These are phyloP conservation scores for Festucalex cinctus DNA, from an alignment of 2,113 vertebrate genomes.

Conservation along the genomic window DNA sequence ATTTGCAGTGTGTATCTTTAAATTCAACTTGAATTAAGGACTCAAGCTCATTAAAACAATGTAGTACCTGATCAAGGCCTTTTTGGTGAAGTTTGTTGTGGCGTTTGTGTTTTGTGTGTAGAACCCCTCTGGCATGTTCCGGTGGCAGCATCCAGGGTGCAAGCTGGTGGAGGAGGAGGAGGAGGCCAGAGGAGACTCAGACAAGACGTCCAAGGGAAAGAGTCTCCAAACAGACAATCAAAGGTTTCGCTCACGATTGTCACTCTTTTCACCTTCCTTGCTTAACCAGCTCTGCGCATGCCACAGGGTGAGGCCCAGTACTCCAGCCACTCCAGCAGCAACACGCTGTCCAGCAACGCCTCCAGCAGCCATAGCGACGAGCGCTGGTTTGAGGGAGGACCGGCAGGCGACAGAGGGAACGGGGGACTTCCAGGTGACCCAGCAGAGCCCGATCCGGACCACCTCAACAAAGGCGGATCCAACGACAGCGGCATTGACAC, in stretches of 20 bases:
- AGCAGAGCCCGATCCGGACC: constrained; percentile 73
- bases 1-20: no score
- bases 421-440: constrained; percentile 63
- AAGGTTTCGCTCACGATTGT: constrained; percentile 71
- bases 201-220: constrained; percentile 81
- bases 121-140: constrained; percentile 90
- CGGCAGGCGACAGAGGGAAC: constrained; percentile 44
- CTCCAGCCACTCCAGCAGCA: constrained; percentile 93
- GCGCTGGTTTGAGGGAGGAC: constrained; percentile 82
- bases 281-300: not conserved
- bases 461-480: constrained; percentile 80
- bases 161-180: constrained; percentile 54
- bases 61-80: not conserved
- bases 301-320: constrained; percentile 82
- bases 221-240: constrained; percentile 83
- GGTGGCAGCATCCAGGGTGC: constrained; percentile 66
- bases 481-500: constrained; percentile 90
- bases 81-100: not conserved
- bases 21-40: no score
- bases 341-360: constrained; percentile 88
- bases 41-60: no score
- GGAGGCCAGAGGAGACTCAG: constrained; percentile 73
- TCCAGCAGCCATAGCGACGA: constrained; percentile 92
- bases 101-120: constrained; percentile 61
- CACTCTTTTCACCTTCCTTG: not conserved